Evolutionary conservation across 2,888 invertebrate species (phyloP).

Genomic region (Muscina levida): DNA sequence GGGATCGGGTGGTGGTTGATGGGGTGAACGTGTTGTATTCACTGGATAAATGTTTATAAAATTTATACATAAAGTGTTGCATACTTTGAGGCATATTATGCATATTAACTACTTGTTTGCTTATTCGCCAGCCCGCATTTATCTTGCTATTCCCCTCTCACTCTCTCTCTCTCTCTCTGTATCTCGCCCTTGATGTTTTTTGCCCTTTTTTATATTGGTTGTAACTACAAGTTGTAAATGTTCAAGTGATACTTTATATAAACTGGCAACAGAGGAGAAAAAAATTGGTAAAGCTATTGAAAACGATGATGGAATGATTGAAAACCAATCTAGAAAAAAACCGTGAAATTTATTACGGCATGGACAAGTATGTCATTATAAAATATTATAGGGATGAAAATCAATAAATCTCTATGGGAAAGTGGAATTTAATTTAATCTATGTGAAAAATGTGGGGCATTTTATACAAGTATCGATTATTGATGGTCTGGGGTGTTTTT

Average conservation of each 20-base stretch:
- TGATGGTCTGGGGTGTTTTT: too few relatives aligned
- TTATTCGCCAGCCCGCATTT: background rate
- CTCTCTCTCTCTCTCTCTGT: too few relatives aligned
- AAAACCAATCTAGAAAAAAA: background rate
- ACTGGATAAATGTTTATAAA: slow-evolving; percentile 50
- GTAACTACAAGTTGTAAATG: slow-evolving; percentile 29
- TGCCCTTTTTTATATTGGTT: background rate
- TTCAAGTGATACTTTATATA: slow-evolving; percentile 29
- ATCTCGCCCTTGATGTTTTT: too few relatives aligned
- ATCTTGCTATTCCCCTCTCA: too few relatives aligned
- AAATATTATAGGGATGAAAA: background rate
- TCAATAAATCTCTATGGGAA: slow-evolving; percentile 7
- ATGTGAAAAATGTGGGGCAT: too few relatives aligned
- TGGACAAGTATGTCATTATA: slow-evolving; percentile 22
- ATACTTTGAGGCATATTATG: slow-evolving; percentile 51
- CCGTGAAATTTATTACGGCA: background rate
- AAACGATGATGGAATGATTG: slow-evolving; percentile 17
- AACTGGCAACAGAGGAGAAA: slow-evolving; percentile 4
- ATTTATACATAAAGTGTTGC: slow-evolving; percentile 51
- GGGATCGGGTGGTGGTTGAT: background rate
- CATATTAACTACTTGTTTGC: slow-evolving; percentile 44
- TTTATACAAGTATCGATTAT: too few relatives aligned
- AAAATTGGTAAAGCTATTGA: slow-evolving; percentile 14
- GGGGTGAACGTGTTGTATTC: slow-evolving; percentile 49
- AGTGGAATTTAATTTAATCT: background rate